Evolutionary conservation across 2,797 vertebrate genomes (phyloP).

Genomic region (Melanotaenia pygmaea): DNA sequence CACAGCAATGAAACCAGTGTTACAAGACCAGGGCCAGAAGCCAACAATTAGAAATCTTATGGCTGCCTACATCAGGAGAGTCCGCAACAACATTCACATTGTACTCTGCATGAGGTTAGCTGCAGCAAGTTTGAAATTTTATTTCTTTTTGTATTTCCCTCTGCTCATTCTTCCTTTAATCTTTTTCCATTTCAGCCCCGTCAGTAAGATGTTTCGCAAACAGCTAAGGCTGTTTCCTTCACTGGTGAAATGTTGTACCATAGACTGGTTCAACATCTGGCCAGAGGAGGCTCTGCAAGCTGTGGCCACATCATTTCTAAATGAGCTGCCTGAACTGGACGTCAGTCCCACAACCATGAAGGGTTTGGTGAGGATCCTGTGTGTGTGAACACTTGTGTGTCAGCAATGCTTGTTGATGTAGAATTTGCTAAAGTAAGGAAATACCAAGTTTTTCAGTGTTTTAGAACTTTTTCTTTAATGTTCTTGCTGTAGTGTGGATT

Average conservation of each 20-base stretch:
- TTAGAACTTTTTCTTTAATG: neutral
- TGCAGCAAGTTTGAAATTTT: neutral
- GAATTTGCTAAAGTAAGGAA: neutral
- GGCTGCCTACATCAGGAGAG: constrained; percentile 86
- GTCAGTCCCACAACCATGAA: constrained; percentile 53
- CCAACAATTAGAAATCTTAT: constrained; percentile 92
- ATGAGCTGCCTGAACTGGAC: constrained; percentile 86
- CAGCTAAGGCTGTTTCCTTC: constrained; percentile 93
- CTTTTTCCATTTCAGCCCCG: constrained; percentile 79
- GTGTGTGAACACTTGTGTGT: constrained; percentile 19
- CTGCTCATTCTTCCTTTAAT: neutral
- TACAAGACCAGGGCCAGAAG: constrained; percentile 87
- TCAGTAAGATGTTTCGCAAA: constrained; percentile 90
- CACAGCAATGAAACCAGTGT: constrained; percentile 85
- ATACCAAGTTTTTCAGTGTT: neutral
- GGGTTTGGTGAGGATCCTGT: constrained; percentile 85
- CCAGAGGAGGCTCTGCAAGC: constrained; percentile 91
- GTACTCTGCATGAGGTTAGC: constrained; percentile 94
- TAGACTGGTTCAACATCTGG: constrained; percentile 95
- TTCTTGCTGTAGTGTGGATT: too few species aligned
- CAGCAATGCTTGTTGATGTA: neutral
- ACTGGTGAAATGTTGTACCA: constrained; percentile 93
- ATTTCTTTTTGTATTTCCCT: neutral
- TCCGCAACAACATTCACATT: constrained; percentile 89
- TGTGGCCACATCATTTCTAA: constrained; percentile 86